These are phyloP conservation scores for Orthosia cruda DNA, from an alignment of 2,888 invertebrate species.

Conservation along the genomic window DNA sequence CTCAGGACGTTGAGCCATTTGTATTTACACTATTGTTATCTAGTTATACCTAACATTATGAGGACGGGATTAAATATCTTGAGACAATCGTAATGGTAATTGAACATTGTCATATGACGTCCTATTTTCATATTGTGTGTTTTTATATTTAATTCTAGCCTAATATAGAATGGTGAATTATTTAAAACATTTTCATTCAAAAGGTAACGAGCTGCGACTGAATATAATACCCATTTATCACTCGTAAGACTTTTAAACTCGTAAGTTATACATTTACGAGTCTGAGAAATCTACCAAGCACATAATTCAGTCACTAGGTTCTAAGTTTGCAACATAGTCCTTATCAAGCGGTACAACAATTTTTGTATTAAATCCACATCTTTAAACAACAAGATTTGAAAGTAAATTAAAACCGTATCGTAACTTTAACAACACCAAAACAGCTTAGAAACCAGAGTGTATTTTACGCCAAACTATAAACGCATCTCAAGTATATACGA, in stretches of 20 bases:
- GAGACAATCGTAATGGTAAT: slow-evolving; percentile 10
- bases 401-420: neutral
- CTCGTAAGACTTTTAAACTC: no score
- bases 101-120: slow-evolving; percentile 1
- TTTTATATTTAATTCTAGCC: neutral
- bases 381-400: no score
- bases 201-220: no score
- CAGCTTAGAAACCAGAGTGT: slow-evolving; percentile 11
- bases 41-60: slow-evolving; percentile 39
- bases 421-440: neutral
- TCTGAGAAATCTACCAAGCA: no score
- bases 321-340: neutral
- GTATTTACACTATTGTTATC: slow-evolving; percentile 47
- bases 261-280: no score
- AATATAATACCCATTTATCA: no score
- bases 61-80: slow-evolving; percentile 28
- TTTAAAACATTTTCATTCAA: no score
- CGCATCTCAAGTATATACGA: slow-evolving; percentile 29
- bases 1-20: slow-evolving; percentile 32
- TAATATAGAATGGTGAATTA: neutral
- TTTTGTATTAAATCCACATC: neutral
- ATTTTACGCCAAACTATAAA: slow-evolving; percentile 18
- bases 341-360: neutral
- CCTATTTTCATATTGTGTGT: neutral
- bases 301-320: neutral